Evolutionary conservation across 92 coral and sea anemone genomes (phyloP).

Genomic region (Porites cylindrica): DNA sequence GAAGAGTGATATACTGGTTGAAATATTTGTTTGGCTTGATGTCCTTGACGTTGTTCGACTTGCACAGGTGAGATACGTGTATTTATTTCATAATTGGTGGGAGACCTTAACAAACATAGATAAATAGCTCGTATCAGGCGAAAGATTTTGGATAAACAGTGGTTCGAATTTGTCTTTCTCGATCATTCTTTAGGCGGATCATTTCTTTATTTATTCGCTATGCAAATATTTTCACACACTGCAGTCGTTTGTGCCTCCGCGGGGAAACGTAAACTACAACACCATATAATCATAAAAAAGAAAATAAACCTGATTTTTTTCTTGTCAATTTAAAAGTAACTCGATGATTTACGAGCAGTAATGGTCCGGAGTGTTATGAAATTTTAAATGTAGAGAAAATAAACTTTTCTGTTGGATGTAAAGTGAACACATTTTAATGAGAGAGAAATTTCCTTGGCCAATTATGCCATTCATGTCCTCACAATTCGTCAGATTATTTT

Average conservation of each 20-base stretch:
- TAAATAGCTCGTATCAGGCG: neutral
- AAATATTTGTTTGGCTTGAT: slow-evolving; percentile 39
- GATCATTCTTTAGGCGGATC: neutral
- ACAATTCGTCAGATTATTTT: neutral
- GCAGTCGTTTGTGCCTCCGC: too few species aligned
- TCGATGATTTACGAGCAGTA: too few species aligned
- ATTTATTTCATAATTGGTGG: neutral
- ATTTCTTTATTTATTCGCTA: too few species aligned
- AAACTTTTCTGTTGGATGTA: neutral
- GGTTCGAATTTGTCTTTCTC: neutral
- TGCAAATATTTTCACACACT: too few species aligned
- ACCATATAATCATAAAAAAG: too few species aligned
- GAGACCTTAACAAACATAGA: neutral
- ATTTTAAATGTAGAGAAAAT: neutral
- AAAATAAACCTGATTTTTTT: too few species aligned
- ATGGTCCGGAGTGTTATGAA: neutral
- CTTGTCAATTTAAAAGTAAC: too few species aligned
- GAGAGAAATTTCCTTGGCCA: neutral
- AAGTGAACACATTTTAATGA: neutral
- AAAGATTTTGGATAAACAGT: neutral
- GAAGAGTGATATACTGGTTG: slow-evolving; percentile 14
- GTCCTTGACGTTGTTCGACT: slow-evolving; percentile 25
- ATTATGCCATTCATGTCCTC: neutral
- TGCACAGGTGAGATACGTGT: slow-evolving; percentile 35
- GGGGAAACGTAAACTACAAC: too few species aligned